Evolutionary conservation across 2,888 invertebrate species (phyloP).

Genomic region (Plutella xylostella): DNA sequence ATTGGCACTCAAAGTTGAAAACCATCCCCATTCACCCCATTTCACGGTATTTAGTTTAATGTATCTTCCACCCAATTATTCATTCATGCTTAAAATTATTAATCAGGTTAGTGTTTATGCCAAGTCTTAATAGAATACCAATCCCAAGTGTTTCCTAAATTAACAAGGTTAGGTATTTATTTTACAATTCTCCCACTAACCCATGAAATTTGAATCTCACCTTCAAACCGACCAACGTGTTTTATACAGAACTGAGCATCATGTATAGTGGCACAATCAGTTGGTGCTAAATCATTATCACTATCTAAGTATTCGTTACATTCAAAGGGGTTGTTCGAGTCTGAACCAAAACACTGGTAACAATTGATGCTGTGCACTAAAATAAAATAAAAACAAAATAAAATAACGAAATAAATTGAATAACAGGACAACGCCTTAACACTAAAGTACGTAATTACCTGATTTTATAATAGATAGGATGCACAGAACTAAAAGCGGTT

Average conservation of each 20-base stretch:
- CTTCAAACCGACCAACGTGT: conserved; percentile 92
- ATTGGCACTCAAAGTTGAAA: too few species aligned
- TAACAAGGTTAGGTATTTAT: too few species aligned
- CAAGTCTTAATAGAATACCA: too few species aligned
- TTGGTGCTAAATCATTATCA: conserved; percentile 74
- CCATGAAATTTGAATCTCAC: too few species aligned
- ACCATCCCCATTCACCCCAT: too few species aligned
- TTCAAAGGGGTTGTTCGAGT: conserved; percentile 80
- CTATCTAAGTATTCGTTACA: conserved; percentile 83
- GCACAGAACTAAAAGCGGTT: neutral
- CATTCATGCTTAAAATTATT: too few species aligned
- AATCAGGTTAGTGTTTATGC: too few species aligned
- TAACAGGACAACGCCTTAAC: neutral
- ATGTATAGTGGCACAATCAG: conserved; percentile 83
- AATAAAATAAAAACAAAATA: conserved; percentile 24
- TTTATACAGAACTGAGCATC: conserved; percentile 92
- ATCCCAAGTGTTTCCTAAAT: too few species aligned
- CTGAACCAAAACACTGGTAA: conserved; percentile 90
- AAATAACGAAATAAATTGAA: neutral
- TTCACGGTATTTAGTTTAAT: too few species aligned
- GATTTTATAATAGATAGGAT: neutral
- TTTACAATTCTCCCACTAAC: too few species aligned
- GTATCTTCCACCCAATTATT: too few species aligned
- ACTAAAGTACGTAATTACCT: conserved; percentile 2
- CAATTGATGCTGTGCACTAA: conserved; percentile 79